These are phyloP conservation scores for Oxygymnocypris stewartii DNA, from an alignment of 2,113 vertebrate genomes.

Conservation along the genomic window DNA sequence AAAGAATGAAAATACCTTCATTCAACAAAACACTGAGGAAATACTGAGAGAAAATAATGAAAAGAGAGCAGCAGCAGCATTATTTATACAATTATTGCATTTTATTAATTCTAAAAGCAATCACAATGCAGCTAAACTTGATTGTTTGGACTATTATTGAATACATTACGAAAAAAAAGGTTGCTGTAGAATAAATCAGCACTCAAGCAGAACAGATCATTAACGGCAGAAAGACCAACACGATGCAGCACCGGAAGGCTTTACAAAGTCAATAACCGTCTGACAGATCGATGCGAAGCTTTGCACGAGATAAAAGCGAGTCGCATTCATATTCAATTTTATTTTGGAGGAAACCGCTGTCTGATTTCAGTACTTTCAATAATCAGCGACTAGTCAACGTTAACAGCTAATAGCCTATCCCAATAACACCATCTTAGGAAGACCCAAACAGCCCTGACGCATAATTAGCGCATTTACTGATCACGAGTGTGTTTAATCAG, in stretches of 20 bases:
- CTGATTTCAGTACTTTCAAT: conserved; percentile 27
- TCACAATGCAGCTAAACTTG: neutral
- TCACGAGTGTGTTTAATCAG: neutral
- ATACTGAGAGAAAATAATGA: neutral
- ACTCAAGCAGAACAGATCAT: conserved; percentile 8
- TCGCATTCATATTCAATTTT: neutral
- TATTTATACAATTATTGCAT: neutral
- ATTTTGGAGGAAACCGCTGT: neutral
- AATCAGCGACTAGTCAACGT: conserved; percentile 4
- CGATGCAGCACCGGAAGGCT: conserved; percentile 7
- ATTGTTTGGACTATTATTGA: neutral
- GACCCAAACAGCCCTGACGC: neutral
- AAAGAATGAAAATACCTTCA: neutral
- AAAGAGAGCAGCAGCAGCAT: neutral
- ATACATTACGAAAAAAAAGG: neutral
- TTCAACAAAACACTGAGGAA: neutral
- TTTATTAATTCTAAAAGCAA: neutral
- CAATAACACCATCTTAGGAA: neutral
- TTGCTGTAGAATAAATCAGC: neutral
- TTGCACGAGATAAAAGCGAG: conserved; percentile 32
- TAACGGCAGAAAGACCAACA: conserved; percentile 17
- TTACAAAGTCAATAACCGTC: conserved; percentile 45
- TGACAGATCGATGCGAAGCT: conserved; percentile 52
- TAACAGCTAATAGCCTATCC: neutral
- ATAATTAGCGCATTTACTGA: neutral